These are phyloP conservation scores for Drosophila birchii DNA, from an alignment of 2,888 invertebrate genomes.

Conservation along the genomic window DNA sequence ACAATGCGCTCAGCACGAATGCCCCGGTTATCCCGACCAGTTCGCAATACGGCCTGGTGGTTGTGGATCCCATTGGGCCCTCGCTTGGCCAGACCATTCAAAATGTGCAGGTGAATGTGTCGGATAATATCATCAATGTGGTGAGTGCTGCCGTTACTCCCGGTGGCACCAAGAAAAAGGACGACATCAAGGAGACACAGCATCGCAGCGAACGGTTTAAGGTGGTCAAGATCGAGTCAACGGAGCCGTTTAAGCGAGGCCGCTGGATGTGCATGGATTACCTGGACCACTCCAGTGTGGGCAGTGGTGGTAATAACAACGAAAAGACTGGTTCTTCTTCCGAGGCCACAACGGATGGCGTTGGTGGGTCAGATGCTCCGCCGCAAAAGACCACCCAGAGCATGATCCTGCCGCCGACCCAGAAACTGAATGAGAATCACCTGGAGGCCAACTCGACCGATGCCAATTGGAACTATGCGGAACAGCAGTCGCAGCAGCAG, in stretches of 20 bases:
- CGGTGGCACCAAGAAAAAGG: constrained; percentile 86
- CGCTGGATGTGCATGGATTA: constrained; percentile 98
- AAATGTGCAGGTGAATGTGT: constrained; percentile 88
- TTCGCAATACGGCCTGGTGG: constrained; percentile 92
- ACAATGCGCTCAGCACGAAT: constrained; percentile 90
- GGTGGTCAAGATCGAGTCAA: constrained; percentile 97
- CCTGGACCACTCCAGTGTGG: constrained; percentile 90
- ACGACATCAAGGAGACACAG: constrained; percentile 88
- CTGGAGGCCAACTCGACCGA: constrained; percentile 79
- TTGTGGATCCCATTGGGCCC: constrained; percentile 87
- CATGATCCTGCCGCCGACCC: constrained; percentile 80
- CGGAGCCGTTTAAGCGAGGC: constrained; percentile 96
- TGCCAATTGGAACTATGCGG: constrained; percentile 81
- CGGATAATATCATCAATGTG: constrained; percentile 87
- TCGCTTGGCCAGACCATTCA: constrained; percentile 83
- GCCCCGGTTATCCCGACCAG: constrained; percentile 93
- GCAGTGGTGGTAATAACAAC: constrained; percentile 72
- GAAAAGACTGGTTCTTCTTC: constrained; percentile 78
- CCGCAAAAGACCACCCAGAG: constrained; percentile 82
- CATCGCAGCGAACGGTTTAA: constrained; percentile 94
- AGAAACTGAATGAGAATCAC: constrained; percentile 78
- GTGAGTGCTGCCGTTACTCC: constrained; percentile 86
- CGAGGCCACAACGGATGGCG: constrained; percentile 65
- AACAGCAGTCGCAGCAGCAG: constrained; percentile 61
- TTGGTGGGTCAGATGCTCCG: constrained; percentile 20